phyloP scores from a whole-genome alignment of 2,888 invertebrate genomes.

The Synanthedon tipuliformis region DNA sequence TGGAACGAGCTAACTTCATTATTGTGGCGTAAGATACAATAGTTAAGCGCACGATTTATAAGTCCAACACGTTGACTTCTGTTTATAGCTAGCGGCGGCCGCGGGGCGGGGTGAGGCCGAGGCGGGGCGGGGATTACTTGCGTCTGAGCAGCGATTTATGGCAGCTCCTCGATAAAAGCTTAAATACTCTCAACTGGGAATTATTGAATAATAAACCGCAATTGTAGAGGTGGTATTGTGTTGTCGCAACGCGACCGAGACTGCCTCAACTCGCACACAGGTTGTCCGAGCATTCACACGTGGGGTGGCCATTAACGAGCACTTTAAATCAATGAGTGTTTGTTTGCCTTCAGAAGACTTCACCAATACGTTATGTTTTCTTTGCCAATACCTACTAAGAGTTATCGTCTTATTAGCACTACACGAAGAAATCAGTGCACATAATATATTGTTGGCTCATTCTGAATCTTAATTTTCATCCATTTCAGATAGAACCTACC shows the following conservation, averaged over 20 bases:
- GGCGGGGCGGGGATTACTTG: conserved; percentile 56
- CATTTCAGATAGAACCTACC: no score
- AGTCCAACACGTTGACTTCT: conserved; percentile 70
- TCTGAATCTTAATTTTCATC: no score
- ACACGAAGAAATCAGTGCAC: no score
- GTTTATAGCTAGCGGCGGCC: conserved; percentile 64
- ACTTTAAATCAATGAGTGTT: no score
- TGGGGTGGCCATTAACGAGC: no score
- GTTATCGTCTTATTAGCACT: no score
- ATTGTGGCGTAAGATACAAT: conserved; percentile 70
- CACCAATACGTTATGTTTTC: no score
- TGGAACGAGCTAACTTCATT: conserved; percentile 69
- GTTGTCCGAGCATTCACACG: no score
- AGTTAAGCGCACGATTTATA: conserved; percentile 70
- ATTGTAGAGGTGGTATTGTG: conserved; percentile 21
- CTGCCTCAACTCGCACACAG: not conserved
- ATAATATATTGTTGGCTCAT: no score
- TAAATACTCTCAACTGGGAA: conserved; percentile 62
- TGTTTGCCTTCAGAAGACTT: no score
- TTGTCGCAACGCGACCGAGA: conserved; percentile 6
- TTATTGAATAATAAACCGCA: conserved; percentile 31
- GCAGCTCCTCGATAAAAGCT: conserved; percentile 65
- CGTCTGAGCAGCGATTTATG: conserved; percentile 66
- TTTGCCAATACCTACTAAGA: no score
- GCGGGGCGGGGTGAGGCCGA: conserved; percentile 51